Percentiles rank a stretch among this genome's conserved stretches.
These are phyloP conservation scores for Myotis planiceps DNA, from an alignment of 2,797 vertebrate genomes.

Conservation along the genomic window DNA sequence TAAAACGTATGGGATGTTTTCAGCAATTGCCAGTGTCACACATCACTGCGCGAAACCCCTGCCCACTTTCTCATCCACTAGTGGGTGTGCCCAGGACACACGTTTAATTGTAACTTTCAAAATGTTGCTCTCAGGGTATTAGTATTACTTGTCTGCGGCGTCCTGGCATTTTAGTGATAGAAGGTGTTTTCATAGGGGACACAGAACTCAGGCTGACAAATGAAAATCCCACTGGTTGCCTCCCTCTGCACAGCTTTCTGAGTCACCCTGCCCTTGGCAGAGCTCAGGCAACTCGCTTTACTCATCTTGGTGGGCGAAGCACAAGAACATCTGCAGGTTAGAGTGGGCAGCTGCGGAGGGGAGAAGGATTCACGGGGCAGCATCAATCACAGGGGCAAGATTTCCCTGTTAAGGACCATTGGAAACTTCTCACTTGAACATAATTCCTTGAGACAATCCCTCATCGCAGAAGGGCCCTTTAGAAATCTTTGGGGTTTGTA, in stretches of 20 bases:
- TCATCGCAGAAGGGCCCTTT: background rate
- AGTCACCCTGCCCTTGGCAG: constrained; percentile 79
- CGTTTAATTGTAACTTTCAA: constrained; percentile 74
- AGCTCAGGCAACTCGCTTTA: constrained; percentile 60
- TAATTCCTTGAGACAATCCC: constrained; percentile 19
- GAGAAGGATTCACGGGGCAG: constrained; percentile 75
- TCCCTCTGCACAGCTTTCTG: constrained; percentile 75
- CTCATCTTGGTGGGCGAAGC: constrained; percentile 70
- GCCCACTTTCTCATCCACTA: constrained; percentile 36
- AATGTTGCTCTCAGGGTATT: constrained; percentile 54
- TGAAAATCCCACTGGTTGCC: constrained; percentile 72
- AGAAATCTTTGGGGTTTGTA: background rate
- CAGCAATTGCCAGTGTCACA: background rate
- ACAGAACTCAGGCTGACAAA: constrained; percentile 63
- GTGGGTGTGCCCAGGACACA: constrained; percentile 43
- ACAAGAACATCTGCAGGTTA: constrained; percentile 72
- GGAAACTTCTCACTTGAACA: background rate
- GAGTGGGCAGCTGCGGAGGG: constrained; percentile 65
- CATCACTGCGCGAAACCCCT: background rate
- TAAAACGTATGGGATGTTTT: background rate
- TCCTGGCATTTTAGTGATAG: constrained; percentile 80
- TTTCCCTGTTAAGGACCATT: background rate
- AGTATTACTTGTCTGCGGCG: constrained; percentile 67
- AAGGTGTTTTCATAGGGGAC: constrained; percentile 73
- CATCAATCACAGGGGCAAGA: constrained; percentile 32